These are phyloP conservation scores for Drosophila conformis DNA, from an alignment of 2,888 invertebrate species.

Conservation along the genomic window DNA sequence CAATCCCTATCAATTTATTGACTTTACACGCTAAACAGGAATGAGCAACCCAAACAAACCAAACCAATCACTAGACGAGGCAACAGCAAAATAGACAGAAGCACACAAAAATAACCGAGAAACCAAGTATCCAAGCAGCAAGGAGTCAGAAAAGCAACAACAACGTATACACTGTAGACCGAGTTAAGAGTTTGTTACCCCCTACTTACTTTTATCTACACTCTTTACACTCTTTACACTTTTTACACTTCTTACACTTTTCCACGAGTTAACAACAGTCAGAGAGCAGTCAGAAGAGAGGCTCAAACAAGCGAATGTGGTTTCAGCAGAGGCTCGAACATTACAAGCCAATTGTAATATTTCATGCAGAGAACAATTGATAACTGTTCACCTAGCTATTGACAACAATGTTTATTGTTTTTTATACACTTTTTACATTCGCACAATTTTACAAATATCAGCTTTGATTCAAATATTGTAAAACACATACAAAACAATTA, in stretches of 20 bases:
- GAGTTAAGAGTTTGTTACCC: not conserved
- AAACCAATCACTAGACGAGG: not conserved
- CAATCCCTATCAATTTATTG: constrained; percentile 68
- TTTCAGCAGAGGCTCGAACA: not conserved
- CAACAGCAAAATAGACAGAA: not conserved
- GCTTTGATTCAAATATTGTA: not conserved
- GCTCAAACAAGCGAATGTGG: too few species aligned
- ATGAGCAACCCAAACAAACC: not conserved
- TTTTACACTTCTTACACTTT: not conserved
- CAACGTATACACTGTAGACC: not conserved
- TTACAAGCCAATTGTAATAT: not conserved
- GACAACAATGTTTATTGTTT: not conserved
- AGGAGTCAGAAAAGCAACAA: not conserved
- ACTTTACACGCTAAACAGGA: constrained; percentile 47
- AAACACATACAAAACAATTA: constrained; percentile 39
- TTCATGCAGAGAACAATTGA: not conserved
- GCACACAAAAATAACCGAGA: not conserved
- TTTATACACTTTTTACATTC: not conserved
- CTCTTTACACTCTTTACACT: constrained; percentile 4
- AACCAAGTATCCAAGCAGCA: not conserved
- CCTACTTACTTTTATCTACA: not conserved
- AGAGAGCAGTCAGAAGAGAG: not conserved
- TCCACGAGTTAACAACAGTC: not conserved
- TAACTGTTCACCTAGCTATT: not conserved
- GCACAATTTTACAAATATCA: not conserved